Conservation (phyloP, 2,888 invertebrate species). For the Papilio protenor region DNA sequence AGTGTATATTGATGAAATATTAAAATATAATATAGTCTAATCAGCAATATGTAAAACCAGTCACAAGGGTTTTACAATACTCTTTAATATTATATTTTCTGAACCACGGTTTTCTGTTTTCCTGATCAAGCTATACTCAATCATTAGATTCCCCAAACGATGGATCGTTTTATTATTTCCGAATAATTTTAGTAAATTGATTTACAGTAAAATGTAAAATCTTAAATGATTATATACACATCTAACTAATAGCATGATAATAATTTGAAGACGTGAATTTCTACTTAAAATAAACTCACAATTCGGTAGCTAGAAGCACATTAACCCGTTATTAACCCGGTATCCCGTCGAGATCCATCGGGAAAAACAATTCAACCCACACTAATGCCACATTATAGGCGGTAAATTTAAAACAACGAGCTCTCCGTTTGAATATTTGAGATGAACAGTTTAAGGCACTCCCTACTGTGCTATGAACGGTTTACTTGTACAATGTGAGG, state of each 20-base stretch:
- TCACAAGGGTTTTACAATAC: no score
- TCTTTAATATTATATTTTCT: background rate
- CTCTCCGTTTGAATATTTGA: slow-evolving; percentile 44
- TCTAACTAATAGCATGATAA: background rate
- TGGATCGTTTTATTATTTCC: no score
- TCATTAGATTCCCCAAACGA: no score
- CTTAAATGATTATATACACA: background rate
- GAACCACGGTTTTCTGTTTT: background rate
- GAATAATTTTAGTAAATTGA: no score
- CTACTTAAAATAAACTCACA: slow-evolving; percentile 20
- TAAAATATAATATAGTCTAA: background rate
- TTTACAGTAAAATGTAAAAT: background rate
- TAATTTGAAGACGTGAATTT: background rate
- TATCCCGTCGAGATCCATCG: slow-evolving; percentile 50
- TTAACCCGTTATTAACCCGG: slow-evolving; percentile 46
- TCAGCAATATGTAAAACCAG: no score
- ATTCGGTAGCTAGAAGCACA: slow-evolving; percentile 18
- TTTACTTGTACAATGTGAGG: slow-evolving; percentile 48
- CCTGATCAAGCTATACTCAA: no score
- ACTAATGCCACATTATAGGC: slow-evolving; percentile 50
- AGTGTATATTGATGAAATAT: background rate
- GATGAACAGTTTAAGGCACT: slow-evolving; percentile 32
- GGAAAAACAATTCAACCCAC: slow-evolving; percentile 50
- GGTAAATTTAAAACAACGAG: slow-evolving; percentile 50
- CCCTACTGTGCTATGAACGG: slow-evolving; percentile 52